Evolutionary conservation across 2,797 vertebrate genomes (phyloP).

Genomic region (Sciurus carolinensis): DNA sequence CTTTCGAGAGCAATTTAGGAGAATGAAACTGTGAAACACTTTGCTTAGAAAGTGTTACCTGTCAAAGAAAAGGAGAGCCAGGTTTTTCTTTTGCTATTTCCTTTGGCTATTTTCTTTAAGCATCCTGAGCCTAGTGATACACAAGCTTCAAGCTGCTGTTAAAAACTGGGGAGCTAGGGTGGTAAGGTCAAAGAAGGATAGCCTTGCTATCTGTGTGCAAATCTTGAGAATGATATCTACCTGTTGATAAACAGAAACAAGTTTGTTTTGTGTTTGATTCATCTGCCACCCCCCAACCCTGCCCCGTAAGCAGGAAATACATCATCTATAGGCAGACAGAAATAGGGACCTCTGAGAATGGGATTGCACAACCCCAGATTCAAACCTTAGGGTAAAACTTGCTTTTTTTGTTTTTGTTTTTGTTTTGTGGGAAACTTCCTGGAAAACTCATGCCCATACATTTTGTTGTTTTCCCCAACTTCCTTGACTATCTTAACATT

Average conservation of each 20-base stretch:
- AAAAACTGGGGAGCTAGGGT: not conserved
- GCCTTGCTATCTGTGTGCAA: not conserved
- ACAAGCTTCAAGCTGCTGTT: not conserved
- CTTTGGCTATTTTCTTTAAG: constrained; percentile 21
- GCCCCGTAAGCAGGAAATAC: no score
- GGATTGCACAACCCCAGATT: no score
- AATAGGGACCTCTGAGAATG: no score
- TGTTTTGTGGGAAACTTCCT: no score
- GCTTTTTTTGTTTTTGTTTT: no score
- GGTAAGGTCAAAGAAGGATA: no score
- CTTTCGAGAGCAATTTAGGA: constrained; percentile 66
- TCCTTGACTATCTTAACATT: no score
- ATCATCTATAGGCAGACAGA: no score
- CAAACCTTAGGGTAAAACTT: no score
- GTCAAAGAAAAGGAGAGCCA: constrained; percentile 67
- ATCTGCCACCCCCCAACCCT: no score
- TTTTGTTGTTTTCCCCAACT: no score
- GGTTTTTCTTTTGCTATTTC: not conserved
- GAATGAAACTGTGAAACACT: constrained; percentile 75
- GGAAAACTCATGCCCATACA: no score
- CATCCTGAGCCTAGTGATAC: not conserved
- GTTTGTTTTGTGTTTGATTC: not conserved
- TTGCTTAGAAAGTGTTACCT: constrained; percentile 72
- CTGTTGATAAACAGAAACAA: not conserved
- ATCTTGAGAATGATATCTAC: not conserved